Base-by-base conservation (phyloP, 2,797 vertebrate genomes). In the Hephaestus fuliginosus region DNA sequence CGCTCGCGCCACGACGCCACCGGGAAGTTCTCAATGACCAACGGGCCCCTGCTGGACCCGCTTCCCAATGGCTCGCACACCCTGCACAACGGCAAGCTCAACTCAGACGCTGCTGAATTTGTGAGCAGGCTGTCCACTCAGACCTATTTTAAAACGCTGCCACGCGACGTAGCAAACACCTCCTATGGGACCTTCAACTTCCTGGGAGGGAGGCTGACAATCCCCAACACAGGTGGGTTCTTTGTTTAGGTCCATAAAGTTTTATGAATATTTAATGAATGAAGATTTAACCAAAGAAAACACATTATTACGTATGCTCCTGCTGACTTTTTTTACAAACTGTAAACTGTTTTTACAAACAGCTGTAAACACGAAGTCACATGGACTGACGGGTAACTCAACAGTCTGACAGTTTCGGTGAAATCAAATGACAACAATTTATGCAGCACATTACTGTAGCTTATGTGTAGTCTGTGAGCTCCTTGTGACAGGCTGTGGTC, bases 151-250 rank as follows among this genome's bases (percentile, higher is more conserved):
- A 99, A 98, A 74, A 98, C 98, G 2, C 93, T 99, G 88, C 96
- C 98, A 18, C 97, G 97, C 0, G 97, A 98, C 79, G 93, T 95
- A 44, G 96, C 96, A 79, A 98, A 98, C 94, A 97, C 98, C 90
- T 97, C 98, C 46, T 99, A 98, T 0, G 98, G 98, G 84, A 99
- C 98, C 75, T 99, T 99, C 93, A 99, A 99, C 95, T 99, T 99
- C 95, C 86, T 99, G 63, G 98, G 98, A 28, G 98, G 98, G 10
- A 95, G 98, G 60, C 95, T 99, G 66, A 98, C 98, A 62, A 96
- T 99, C 74, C 98, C 98, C 61, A 98, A 96, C 88, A 98, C 98
- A 93, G 98, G 98, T 99, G 92, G 46, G 65, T 83, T 71, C 49
- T 64, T 70, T 4, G 1, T 62, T 83, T n/a, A 5, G 2, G 20